These are phyloP conservation scores for Polypedilum pembai DNA, from an alignment of 1,140 invertebrate genomes.

Conservation along the genomic window DNA sequence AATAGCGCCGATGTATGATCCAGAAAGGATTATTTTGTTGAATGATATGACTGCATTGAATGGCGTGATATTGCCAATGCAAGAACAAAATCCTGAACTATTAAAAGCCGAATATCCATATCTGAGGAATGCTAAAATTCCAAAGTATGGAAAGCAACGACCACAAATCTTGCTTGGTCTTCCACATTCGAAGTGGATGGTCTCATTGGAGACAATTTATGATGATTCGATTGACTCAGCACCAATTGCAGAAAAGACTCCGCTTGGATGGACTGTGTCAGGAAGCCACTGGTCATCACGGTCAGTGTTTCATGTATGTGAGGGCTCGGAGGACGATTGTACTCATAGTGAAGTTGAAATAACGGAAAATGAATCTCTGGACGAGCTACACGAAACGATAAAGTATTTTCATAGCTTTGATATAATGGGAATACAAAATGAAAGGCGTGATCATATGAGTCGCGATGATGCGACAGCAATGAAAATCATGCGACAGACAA, in stretches of 20 bases:
- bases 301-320: neutral
- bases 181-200: too few species aligned
- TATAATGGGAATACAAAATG: neutral
- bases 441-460: neutral
- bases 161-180: too few species aligned
- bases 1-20: too few species aligned
- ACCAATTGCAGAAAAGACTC: slow-evolving; percentile 6
- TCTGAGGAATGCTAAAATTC: too few species aligned
- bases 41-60: slow-evolving; percentile 31
- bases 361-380: neutral
- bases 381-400: neutral
- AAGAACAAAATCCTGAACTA: too few species aligned
- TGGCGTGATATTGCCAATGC: too few species aligned
- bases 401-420: neutral
- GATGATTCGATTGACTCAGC: too few species aligned
- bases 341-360: neutral
- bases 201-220: too few species aligned
- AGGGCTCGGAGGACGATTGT: neutral
- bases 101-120: too few species aligned
- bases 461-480: neutral
- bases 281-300: neutral
- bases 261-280: slow-evolving; percentile 9
- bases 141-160: too few species aligned
- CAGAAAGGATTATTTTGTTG: too few species aligned
- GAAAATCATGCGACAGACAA: neutral